Conservation (phyloP, 2,797 vertebrate species). For the Sandelia bainsii region DNA sequence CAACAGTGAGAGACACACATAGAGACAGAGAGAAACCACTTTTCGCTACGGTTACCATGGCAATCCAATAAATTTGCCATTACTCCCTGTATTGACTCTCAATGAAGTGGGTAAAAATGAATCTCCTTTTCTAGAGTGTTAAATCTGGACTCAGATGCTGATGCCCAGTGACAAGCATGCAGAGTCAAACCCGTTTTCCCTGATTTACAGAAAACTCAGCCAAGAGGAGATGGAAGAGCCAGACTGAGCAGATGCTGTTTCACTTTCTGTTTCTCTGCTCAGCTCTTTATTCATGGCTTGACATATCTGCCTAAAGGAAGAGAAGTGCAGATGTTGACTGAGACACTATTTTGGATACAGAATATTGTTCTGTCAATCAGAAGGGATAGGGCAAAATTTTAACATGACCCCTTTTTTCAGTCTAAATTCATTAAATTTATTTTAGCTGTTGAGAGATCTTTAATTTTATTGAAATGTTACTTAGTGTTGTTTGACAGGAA, state of each 20-base stretch:
- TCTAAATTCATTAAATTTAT: neutral
- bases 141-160: constrained; percentile 78
- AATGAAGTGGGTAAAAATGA: constrained; percentile 76
- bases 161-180: constrained; percentile 75
- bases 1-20: constrained; percentile 46
- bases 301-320: constrained; percentile 56
- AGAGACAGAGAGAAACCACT: constrained; percentile 59
- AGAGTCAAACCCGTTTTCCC: constrained; percentile 65
- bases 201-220: constrained; percentile 71
- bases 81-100: constrained; percentile 72
- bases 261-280: constrained; percentile 54
- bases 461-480: neutral
- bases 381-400: neutral
- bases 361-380: constrained; percentile 36
- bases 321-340: constrained; percentile 57
- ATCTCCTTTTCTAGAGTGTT: constrained; percentile 70
- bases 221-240: constrained; percentile 65
- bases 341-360: constrained; percentile 34
- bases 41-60: constrained; percentile 80
- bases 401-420: neutral
- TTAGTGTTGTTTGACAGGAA: neutral
- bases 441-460: constrained; percentile 1
- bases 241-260: constrained; percentile 68
- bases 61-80: constrained; percentile 73
- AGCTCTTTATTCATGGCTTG: constrained; percentile 45